These are phyloP conservation scores for Scytalopus superciliaris DNA, from an alignment of 2,113 vertebrate species.

Conservation along the genomic window DNA sequence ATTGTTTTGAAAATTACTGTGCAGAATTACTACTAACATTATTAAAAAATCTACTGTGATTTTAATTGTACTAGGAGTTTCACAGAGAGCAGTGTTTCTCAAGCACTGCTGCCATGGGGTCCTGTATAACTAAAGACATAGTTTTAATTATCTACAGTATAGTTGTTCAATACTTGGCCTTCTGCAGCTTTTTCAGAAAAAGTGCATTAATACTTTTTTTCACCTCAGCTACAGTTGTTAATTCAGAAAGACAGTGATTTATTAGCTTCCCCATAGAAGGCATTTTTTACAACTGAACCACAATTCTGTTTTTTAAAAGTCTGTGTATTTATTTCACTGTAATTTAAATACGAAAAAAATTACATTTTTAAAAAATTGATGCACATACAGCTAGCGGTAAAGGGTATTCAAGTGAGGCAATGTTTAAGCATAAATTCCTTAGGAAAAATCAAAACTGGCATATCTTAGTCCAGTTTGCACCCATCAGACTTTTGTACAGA, in stretches of 20 bases:
- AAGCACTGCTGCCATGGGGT: neutral
- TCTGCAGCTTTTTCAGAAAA: neutral
- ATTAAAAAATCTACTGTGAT: neutral
- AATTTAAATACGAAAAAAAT: neutral
- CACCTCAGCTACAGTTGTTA: neutral
- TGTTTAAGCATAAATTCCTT: neutral
- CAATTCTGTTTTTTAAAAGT: neutral
- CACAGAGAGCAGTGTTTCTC: neutral
- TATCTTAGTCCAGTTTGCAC: neutral
- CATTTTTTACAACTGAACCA: neutral
- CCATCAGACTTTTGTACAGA: neutral
- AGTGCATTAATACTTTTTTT: neutral
- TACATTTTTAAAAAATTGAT: fast-evolving
- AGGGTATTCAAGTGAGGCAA: neutral
- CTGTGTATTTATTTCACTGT: neutral
- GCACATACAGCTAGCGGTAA: fast-evolving
- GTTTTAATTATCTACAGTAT: neutral
- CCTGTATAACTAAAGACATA: neutral
- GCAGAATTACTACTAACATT: neutral
- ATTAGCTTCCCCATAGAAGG: neutral
- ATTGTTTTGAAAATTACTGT: neutral
- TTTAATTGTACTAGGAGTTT: neutral
- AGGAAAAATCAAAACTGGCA: neutral
- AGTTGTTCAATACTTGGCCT: neutral
- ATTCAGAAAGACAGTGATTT: neutral